Evolutionary conservation across 2,888 invertebrate species (phyloP).

Genomic region (Tuta absoluta): DNA sequence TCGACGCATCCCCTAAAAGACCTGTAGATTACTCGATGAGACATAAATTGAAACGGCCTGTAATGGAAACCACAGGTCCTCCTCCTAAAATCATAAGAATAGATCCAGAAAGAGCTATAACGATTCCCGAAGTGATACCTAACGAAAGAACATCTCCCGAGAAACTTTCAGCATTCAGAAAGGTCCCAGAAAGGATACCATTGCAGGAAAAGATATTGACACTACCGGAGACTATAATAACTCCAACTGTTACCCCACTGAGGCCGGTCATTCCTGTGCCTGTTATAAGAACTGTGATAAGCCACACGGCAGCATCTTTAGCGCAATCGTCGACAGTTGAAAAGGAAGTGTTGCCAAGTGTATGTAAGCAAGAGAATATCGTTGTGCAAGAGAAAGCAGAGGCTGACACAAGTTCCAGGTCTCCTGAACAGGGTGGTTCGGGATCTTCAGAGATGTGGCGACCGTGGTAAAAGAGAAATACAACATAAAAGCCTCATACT

Average conservation of each 20-base stretch:
- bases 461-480: conserved; percentile 57
- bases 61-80: conserved; percentile 56
- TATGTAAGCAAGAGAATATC: conserved; percentile 32
- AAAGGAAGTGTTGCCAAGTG: conserved; percentile 29
- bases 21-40: conserved; percentile 74
- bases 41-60: conserved; percentile 66
- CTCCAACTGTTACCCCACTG: conserved; percentile 43
- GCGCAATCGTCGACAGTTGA: conserved; percentile 55
- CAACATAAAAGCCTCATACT: too few relatives aligned
- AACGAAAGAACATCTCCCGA: conserved; percentile 34
- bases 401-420: conserved; percentile 57
- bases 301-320: conserved; percentile 70
- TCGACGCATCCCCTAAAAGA: conserved; percentile 74
- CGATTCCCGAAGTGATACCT: conserved; percentile 36
- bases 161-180: conserved; percentile 29
- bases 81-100: conserved; percentile 57
- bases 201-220: conserved; percentile 51
- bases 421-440: conserved; percentile 64
- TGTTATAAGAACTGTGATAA: conserved; percentile 63
- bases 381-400: conserved; percentile 44
- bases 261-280: conserved; percentile 32
- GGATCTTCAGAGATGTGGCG: conserved; percentile 70
- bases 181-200: conserved; percentile 49
- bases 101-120: conserved; percentile 47
- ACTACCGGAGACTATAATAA: conserved; percentile 64